A percentile compares a stretch with the other conserved stretches of the same genome.
phyloP scores from a whole-genome alignment of 2,888 invertebrate genomes.

The Hoplodrina blanda region DNA sequence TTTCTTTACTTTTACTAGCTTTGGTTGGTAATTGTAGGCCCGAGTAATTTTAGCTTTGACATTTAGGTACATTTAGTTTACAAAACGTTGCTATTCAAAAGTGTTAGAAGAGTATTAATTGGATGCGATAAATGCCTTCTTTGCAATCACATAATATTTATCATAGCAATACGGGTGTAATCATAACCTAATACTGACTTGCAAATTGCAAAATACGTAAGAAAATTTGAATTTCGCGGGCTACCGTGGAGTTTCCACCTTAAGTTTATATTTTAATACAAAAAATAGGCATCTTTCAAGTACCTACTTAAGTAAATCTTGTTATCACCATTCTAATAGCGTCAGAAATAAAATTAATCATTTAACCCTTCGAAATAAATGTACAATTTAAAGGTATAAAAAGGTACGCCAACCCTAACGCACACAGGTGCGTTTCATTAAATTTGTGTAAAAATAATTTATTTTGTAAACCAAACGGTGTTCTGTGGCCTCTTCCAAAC shows the following conservation, averaged over 20 bases:
- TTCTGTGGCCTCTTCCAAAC: constrained; percentile 59
- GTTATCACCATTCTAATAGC: background rate
- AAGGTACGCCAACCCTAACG: constrained; percentile 18
- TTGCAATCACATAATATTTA: too few relatives aligned
- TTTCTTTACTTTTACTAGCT: constrained; percentile 18
- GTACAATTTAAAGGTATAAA: constrained; percentile 26
- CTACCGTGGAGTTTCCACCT: too few relatives aligned
- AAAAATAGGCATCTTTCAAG: background rate
- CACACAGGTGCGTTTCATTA: constrained; percentile 48
- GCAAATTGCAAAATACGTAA: too few relatives aligned
- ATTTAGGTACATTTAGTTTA: constrained; percentile 8
- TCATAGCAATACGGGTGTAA: too few relatives aligned
- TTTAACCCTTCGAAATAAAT: constrained; percentile 33
- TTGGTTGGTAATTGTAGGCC: constrained; percentile 17
- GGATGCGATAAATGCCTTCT: too few relatives aligned
- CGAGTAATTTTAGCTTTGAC: constrained; percentile 13
- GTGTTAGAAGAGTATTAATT: background rate
- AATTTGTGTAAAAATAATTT: constrained; percentile 57
- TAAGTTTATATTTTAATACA: too few relatives aligned
- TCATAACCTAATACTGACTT: too few relatives aligned
- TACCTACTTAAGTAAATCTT: background rate
- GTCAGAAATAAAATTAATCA: constrained; percentile 40
- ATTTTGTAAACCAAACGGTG: constrained; percentile 56
- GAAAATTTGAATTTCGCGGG: too few relatives aligned
- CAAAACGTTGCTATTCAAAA: background rate